Base-by-base conservation (phyloP, 2,113 vertebrate species). In the Pelecanus crispus region DNA sequence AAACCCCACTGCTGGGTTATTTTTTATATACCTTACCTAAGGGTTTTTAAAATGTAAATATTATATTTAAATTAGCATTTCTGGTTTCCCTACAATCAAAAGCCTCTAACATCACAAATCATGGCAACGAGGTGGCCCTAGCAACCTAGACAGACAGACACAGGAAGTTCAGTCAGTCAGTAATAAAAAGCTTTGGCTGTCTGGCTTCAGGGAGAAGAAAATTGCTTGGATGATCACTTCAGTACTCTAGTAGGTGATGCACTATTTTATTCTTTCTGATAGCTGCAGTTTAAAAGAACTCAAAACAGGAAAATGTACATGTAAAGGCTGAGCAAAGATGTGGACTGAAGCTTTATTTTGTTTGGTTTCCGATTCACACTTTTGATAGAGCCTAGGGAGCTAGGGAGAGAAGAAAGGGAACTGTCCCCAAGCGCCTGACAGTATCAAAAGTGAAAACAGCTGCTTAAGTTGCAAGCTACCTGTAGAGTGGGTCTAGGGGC, bases 121-220 rank as follows among this genome's bases (percentile, higher is more conserved):
- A 44, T 34, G 52, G 78, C 73, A 92, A 65, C 1, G 1, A 86
- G 59, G 56, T 73, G 94, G 95, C 88, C 88, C 88, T 86, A 93
- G 85, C 93, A 91, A 96, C 81, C 88, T 31, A 89, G 83, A 93
- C 90, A 97, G 94, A 94, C 92, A 94, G 92, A 94, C 88, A 82
- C 8, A 66, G 67, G 61, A 89, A 93, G 90, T 94, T 96, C 94
- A 96, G 86, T 90, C 94, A 97, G 90, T 90, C 91, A 91, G 92
- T 90, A 95, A 96, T 95, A 97, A 96, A 95, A 97, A 96, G 95
- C 94, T 92, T 90, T 79, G 92, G 79, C 84, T 97, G 86, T 91
- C 91, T 97, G 96, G 94, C 89, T 97, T 97, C 95, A 94, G 88
- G 96, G 92, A 96, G 85, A 96, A 92, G 86, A 95, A 97, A 96